Base-by-base conservation (phyloP, 1,140 invertebrate genomes). In the Papilio aristodemus region DNA sequence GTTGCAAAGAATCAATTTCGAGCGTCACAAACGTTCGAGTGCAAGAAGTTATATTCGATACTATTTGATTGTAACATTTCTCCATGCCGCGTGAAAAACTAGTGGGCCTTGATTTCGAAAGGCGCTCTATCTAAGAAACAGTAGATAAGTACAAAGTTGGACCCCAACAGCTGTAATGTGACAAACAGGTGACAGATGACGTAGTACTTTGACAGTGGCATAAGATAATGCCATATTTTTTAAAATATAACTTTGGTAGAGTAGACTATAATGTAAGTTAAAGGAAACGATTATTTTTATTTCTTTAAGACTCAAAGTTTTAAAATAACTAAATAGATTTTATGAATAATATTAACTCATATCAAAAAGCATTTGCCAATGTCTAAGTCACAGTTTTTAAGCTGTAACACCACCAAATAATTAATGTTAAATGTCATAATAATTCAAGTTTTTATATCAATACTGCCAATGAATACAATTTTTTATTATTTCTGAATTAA, bases 31-130 rank as follows among this genome's bases (percentile, higher is more conserved):
- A 50, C 83, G 78, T 81, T 75, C 76, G 73, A 76, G 71, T 72
- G n/a, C 64, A 68, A 69, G 68, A 68, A 78, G 78, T 79, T 77
- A 73, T 75, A 68, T 71, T 73, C 70, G 78, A 80, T 84, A 88
- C 80, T 85, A 79, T 63, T 58, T 17, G 37, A 64, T 41, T 43
- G 71, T 78, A 71, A 78, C 82, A 83, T 86, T 90, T 87, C 77
- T 79, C 75, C 78, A 83, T 81, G 82, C 79, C 81, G 74, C 60
- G 72, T 63, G 58, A 39, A 72, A 74, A 73, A 66, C 63, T 77
- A 66, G 73, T 66, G 74, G 78, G 81, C 87, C 85, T 90, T 90
- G 87, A 78, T 80, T 78, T 79, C 71, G 74, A 79, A 81, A 81
- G 72, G 72, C 46, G 10, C 19, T 54, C 10, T 54, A 54, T 54